Percentiles rank a stretch among this genome's conserved stretches.
phyloP scores from a whole-genome alignment of 2,888 invertebrate genomes.

The Phortica magna region DNA sequence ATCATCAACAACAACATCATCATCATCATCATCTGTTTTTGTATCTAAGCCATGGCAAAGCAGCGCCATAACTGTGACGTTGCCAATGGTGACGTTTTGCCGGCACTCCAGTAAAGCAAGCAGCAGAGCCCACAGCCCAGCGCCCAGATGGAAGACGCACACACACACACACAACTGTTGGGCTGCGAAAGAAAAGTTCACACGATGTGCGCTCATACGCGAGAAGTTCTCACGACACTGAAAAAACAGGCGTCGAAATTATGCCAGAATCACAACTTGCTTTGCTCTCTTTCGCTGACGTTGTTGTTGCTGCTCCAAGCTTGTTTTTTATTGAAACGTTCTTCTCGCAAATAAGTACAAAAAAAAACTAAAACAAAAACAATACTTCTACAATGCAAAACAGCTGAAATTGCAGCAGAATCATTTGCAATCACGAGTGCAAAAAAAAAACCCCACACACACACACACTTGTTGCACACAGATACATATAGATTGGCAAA shows the following conservation, averaged over 20 bases:
- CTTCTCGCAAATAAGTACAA: conserved; percentile 6
- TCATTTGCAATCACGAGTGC: conserved; percentile 11
- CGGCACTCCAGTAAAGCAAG: neutral
- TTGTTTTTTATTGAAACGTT: conserved; percentile 2
- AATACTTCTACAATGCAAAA: conserved; percentile 52
- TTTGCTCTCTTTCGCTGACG: conserved; percentile 42
- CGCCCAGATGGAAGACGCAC: neutral
- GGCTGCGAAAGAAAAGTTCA: conserved; percentile 59
- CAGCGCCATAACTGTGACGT: no score
- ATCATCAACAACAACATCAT: neutral
- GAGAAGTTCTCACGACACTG: conserved; percentile 75
- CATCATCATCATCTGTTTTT: conserved; percentile 33
- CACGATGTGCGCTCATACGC: conserved; percentile 73
- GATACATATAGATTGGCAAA: neutral
- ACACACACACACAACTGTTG: neutral
- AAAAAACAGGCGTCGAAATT: conserved; percentile 48
- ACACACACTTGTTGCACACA: conserved; percentile 29
- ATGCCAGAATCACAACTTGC: conserved; percentile 12
- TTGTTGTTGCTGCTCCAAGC: conserved; percentile 22
- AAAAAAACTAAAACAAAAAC: no score
- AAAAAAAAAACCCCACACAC: conserved; percentile 10
- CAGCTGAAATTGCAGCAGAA: conserved; percentile 49
- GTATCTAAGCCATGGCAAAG: neutral
- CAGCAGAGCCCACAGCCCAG: neutral
- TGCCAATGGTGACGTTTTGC: no score